Evolutionary conservation across 2,888 invertebrate species (phyloP), one percentile per base, ranked within the genome.

Genomic region (Agrochola lota): DNA sequence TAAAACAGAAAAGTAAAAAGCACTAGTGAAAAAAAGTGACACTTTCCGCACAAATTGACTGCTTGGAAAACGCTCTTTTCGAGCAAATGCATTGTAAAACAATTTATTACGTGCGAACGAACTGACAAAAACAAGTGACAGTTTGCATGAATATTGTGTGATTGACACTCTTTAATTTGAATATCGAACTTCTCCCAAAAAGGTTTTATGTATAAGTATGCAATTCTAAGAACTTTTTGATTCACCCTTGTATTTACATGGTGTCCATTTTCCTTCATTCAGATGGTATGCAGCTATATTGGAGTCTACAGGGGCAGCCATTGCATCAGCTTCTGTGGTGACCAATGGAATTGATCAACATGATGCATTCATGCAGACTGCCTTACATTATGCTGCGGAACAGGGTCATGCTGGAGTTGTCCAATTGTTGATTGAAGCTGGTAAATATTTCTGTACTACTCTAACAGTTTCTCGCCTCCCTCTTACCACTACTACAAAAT

Each of bases 271-370:
- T 69, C 20, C 71, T n/a, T 59, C 17, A 87, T 97, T 96, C 90
- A 97, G 97, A 89, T 98, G 98, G 97, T 98, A 98, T 95, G 98
- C 98, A 30, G 97, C 97, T 86, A 98, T 98, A 88, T 95, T 98
- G 85, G 98, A 98, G 90, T 97, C 97, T 80, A 98, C 98, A 2
- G 97, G 97, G 4, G 96, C 97, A 80, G 95, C 96, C 2, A 93
- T 97, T 86, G 96, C 96, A 46, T 94, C 95, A 77, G 96, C 96
- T 26, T 94, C 96, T 70, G 92, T 94, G 83, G 89, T 96, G 78
- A 95, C 94, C 74, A 93, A 96, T 92, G 97, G 97, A 85, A 96
- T 98, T 78, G 97, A 97, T 86, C 97, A 97, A 87, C 97, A 97
- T 87, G 98, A 98, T 94, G 95, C 97, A 12, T 97, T 97, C 88